These are phyloP conservation scores for Ophraella communa DNA, from an alignment of 2,888 invertebrate genomes.

Conservation along the genomic window DNA sequence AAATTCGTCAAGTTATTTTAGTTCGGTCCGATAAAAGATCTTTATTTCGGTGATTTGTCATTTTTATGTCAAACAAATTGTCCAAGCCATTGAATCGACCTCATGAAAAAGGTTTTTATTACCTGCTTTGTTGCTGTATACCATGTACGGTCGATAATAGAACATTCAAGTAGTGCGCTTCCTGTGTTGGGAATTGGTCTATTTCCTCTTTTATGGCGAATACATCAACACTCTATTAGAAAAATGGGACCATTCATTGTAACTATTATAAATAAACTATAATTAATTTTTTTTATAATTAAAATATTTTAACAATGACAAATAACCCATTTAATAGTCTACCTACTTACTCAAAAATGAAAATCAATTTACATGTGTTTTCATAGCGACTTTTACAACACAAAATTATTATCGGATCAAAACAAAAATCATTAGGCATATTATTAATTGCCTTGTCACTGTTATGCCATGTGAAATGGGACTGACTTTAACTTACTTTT, in stretches of 20 bases:
- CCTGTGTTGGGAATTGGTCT: conserved; percentile 25
- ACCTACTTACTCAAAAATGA: too few relatives aligned
- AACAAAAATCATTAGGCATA: too few relatives aligned
- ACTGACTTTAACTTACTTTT: too few relatives aligned
- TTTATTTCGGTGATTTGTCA: conserved; percentile 48
- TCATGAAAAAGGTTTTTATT: conserved; percentile 28
- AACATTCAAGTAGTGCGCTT: conserved; percentile 33
- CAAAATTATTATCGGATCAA: too few relatives aligned
- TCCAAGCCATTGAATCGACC: conserved; percentile 36
- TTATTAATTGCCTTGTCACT: too few relatives aligned
- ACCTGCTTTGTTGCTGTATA: conserved; percentile 38
- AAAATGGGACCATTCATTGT: not conserved
- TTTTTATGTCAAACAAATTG: conserved; percentile 52
- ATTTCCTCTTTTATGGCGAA: not conserved
- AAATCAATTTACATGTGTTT: too few relatives aligned
- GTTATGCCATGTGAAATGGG: too few relatives aligned
- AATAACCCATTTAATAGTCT: too few relatives aligned
- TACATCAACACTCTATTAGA: conserved; percentile 1
- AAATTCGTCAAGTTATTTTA: conserved; percentile 40
- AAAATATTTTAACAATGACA: too few relatives aligned
- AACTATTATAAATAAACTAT: not conserved
- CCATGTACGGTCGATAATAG: conserved; percentile 29
- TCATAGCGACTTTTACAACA: too few relatives aligned
- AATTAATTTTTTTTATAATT: too few relatives aligned
- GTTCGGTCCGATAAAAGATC: conserved; percentile 35